Conservation (phyloP, 1,140 invertebrate genomes). For the Zaprionus vittiger region DNA sequence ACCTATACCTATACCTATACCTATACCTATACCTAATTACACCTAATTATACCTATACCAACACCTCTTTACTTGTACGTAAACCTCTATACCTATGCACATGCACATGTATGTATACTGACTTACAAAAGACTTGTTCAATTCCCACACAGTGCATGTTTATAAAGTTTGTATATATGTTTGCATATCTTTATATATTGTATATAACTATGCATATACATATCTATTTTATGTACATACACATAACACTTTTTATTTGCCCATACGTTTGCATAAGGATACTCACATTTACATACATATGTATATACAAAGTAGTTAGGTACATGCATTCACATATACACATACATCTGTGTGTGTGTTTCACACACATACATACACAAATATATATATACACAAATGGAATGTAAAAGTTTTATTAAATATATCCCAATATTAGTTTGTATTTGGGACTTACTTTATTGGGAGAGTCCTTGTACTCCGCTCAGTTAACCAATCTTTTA, state of each 20-base stretch:
- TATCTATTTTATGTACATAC: background rate
- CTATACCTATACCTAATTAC: background rate
- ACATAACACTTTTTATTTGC: background rate
- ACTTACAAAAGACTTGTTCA: conserved; percentile 42
- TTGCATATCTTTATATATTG: no score
- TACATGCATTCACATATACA: background rate
- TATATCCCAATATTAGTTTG: background rate
- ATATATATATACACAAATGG: background rate
- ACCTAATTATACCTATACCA: background rate
- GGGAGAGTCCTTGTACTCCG: conserved; percentile 22
- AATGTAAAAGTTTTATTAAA: background rate
- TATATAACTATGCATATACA: background rate
- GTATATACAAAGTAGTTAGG: no score
- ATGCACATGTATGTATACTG: background rate
- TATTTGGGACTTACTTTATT: background rate
- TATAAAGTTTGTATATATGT: background rate
- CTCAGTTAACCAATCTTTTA: conserved; percentile 4
- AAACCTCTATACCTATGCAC: background rate
- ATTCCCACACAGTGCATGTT: background rate
- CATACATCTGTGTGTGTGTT: background rate
- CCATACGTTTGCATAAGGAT: background rate
- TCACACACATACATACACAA: background rate
- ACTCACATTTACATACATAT: background rate
- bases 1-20: background rate
- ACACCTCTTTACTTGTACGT: background rate